Conservation (phyloP, 2,888 invertebrate species). For the Dichetophora obliterata region DNA sequence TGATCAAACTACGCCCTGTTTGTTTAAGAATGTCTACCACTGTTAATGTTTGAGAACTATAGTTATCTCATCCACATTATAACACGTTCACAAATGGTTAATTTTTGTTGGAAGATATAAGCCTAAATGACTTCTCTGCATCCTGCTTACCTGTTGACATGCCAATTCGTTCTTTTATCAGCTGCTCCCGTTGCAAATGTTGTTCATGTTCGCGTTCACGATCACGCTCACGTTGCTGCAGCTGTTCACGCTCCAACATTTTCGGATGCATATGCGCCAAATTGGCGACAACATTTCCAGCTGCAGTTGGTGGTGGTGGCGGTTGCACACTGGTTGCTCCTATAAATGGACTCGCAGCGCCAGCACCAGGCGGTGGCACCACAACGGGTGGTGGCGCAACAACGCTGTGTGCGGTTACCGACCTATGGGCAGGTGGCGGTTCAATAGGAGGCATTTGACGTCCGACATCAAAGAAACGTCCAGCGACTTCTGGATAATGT, state of each 20-base stretch:
- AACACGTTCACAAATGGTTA: too few species aligned
- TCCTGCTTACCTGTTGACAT: slow-evolving; percentile 55
- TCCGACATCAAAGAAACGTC: slow-evolving; percentile 72
- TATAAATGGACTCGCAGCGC: slow-evolving; percentile 56
- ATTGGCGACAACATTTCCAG: slow-evolving; percentile 39
- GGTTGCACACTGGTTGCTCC: slow-evolving; percentile 49
- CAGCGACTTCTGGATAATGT: slow-evolving; percentile 68
- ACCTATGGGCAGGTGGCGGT: slow-evolving; percentile 75
- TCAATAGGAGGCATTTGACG: slow-evolving; percentile 71
- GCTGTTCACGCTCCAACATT: slow-evolving; percentile 66
- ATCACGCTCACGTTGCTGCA: slow-evolving; percentile 51
- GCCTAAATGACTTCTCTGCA: too few species aligned
- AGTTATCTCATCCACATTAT: too few species aligned
- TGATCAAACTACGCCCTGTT: too few species aligned
- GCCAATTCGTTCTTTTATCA: slow-evolving; percentile 53
- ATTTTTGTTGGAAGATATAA: too few species aligned
- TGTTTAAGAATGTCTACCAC: too few species aligned
- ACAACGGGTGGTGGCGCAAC: slow-evolving; percentile 61
- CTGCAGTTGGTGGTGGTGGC: slow-evolving; percentile 51
- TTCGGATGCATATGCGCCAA: slow-evolving; percentile 60
- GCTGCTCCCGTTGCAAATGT: slow-evolving; percentile 41
- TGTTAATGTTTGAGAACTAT: too few species aligned
- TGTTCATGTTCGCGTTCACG: slow-evolving; percentile 36
- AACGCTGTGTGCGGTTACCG: slow-evolving; percentile 67
- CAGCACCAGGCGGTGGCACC: slow-evolving; percentile 52